These are phyloP conservation scores for Narcine bancroftii DNA, from an alignment of 2,113 vertebrate genomes.

Conservation along the genomic window DNA sequence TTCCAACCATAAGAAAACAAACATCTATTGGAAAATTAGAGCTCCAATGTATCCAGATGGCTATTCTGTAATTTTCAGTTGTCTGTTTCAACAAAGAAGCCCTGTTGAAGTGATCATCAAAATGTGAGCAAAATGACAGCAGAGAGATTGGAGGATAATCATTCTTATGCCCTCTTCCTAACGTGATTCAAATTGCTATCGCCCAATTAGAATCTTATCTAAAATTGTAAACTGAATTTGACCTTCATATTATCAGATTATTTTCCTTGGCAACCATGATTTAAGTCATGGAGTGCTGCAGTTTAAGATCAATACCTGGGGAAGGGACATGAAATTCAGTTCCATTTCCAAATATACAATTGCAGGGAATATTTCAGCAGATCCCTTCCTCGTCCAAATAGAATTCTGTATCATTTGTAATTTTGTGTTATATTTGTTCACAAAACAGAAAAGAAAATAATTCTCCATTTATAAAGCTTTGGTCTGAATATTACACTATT, in stretches of 20 bases:
- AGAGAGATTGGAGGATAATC: neutral
- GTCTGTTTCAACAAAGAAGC: neutral
- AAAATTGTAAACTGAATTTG: neutral
- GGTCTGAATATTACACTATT: neutral
- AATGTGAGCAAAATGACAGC: neutral
- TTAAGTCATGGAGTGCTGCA: neutral
- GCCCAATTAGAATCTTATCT: neutral
- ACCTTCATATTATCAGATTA: slow-evolving; percentile 25
- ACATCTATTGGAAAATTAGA: neutral
- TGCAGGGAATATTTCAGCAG: neutral
- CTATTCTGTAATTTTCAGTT: neutral
- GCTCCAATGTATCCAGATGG: neutral
- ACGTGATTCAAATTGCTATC: neutral
- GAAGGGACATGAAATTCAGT: neutral
- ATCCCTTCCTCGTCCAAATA: neutral
- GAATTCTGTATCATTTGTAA: neutral
- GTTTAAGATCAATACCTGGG: neutral
- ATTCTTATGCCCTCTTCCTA: neutral
- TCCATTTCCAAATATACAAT: neutral
- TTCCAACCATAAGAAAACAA: neutral
- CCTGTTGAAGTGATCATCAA: neutral
- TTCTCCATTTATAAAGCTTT: neutral
- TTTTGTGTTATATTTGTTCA: neutral
- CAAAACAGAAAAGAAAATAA: neutral
- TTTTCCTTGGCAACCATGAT: neutral